A percentile compares a stretch with the other conserved stretches of the same genome.
phyloP scores from a whole-genome alignment of 1,140 invertebrate species.

The Trissolcus basalis region DNA sequence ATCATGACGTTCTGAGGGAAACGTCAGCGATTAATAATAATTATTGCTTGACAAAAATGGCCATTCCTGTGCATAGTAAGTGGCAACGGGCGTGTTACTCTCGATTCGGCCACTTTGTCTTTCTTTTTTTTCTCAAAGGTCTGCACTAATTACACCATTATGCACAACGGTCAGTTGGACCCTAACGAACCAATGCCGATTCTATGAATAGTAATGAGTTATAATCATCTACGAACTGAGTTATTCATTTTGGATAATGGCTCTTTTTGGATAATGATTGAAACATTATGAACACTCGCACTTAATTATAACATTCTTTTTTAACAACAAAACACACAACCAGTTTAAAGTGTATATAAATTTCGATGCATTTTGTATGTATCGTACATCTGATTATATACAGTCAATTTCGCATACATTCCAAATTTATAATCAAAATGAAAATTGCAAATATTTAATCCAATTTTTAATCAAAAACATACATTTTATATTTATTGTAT shows the following conservation, averaged over 20 bases:
- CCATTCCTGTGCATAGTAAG: slow-evolving; percentile 34
- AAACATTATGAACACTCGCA: slow-evolving; percentile 21
- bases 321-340: not conserved
- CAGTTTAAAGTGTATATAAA: no score
- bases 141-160: slow-evolving; percentile 72
- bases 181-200: slow-evolving; percentile 66
- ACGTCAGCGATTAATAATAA: slow-evolving; percentile 43
- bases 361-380: no score
- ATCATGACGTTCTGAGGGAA: slow-evolving; percentile 22
- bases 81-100: slow-evolving; percentile 31
- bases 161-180: slow-evolving; percentile 62
- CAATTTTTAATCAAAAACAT: no score
- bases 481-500: no score
- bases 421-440: no score
- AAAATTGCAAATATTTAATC: no score
- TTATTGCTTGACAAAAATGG: slow-evolving; percentile 34
- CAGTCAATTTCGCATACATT: no score
- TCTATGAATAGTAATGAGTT: slow-evolving; percentile 73
- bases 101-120: slow-evolving; percentile 49
- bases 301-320: no score
- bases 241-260: slow-evolving; percentile 33
- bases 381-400: no score
- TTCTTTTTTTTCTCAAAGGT: slow-evolving; percentile 32
- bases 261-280: slow-evolving; percentile 7
- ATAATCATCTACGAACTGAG: slow-evolving; percentile 38